These are phyloP conservation scores for Magallana nippona DNA, from an alignment of 2,888 invertebrate species.

Conservation along the genomic window DNA sequence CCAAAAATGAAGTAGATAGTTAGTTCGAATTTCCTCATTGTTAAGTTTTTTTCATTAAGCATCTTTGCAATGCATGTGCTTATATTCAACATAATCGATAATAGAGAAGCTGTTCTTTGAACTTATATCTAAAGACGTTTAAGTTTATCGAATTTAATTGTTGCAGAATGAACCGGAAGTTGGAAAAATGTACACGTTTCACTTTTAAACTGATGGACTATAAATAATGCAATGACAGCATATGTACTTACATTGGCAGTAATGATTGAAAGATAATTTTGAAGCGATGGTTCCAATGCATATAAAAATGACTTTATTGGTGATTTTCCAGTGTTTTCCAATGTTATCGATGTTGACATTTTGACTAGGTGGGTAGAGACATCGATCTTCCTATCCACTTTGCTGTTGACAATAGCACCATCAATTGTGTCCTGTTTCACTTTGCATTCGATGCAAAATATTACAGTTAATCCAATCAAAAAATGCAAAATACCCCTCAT, in stretches of 20 bases:
- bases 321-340: conserved; percentile 90
- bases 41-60: too few relatives aligned
- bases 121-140: too few relatives aligned
- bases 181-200: background rate
- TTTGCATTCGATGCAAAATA: conserved; percentile 56
- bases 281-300: conserved; percentile 85
- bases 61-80: too few relatives aligned
- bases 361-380: conserved; percentile 93
- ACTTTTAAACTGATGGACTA: background rate
- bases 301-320: conserved; percentile 87
- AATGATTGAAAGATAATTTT: conserved; percentile 87
- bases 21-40: background rate
- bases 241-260: conserved; percentile 83
- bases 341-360: conserved; percentile 87
- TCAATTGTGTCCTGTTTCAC: conserved; percentile 70
- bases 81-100: too few relatives aligned
- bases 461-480: conserved; percentile 1
- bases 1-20: conserved; percentile 9
- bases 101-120: too few relatives aligned
- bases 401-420: conserved; percentile 80
- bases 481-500: conserved; percentile 19
- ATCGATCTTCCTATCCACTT: conserved; percentile 92
- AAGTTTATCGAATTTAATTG: background rate
- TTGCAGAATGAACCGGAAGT: background rate
- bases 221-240: background rate